Evolutionary conservation across 2,888 invertebrate genomes (phyloP), one percentile per base, ranked within the genome.

Genomic region (Apamea sordens): DNA sequence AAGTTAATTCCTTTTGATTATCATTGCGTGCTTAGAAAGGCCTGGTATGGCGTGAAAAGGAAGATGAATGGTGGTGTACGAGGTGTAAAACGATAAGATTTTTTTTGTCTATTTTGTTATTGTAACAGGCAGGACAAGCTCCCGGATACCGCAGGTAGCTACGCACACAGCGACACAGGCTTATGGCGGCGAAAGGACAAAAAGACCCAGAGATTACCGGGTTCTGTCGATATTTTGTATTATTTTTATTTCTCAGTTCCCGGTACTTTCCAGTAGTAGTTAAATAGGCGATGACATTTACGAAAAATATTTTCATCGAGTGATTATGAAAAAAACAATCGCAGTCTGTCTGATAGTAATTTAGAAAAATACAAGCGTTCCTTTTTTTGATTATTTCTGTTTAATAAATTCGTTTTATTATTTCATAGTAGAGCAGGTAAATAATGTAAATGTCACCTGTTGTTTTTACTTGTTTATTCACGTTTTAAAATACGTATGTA

Each of bases 61-160:
- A 87, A 87, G 84, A 88, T 86, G 90, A 91, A 88, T 89, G 84
- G 92, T 92, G 90, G 92, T 94, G 95, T 89, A 94, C 92, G 91
- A 88, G 90, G 92, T 94, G 93, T 92, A 91, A 93, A 94, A 91
- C 92, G 92, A 92, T 93, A 91, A 91, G 87, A 61, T 92, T 92
- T 93, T 93, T 92, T 59, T 59, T 87, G 88, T 93, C 91, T 94
- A 92, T 95, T 94, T 95, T 93, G 92, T 89, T 92, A 92, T 91
- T 91, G 93, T 93, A 93, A 92, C 92, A 92, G 92, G 91, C 92
- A 92, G 92, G 92, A 92, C 92, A 91, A 89, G 93, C 94, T 93
- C 93, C 95, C 95, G 94, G 95, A 94, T 95, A 92, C 93, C 91
- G 94, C 96, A 96, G 96, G 96, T 96, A 96, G 96, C 90, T 89